Evolutionary conservation across 1,140 invertebrate species (phyloP).

Genomic region (Acromyrmex echinatior): DNA sequence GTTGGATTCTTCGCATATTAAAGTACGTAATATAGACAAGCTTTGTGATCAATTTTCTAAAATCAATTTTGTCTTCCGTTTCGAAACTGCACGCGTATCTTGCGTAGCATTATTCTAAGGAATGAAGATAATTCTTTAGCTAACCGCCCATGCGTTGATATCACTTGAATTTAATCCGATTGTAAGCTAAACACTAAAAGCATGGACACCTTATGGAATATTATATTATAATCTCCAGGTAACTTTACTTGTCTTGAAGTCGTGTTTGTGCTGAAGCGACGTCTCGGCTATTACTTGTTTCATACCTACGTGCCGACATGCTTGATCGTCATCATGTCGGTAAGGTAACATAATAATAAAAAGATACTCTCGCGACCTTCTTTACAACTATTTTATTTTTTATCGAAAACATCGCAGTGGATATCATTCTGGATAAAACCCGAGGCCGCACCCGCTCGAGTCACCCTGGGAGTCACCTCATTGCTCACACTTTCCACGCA

Average conservation of each 20-base stretch:
- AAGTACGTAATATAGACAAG: not conserved
- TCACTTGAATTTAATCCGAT: slow-evolving; percentile 10
- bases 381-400: slow-evolving; percentile 10
- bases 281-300: slow-evolving; percentile 95
- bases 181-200: not conserved
- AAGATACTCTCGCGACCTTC: not conserved
- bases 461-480: slow-evolving; percentile 96
- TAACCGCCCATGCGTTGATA: slow-evolving; percentile 20
- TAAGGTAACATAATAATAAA: slow-evolving; percentile 72
- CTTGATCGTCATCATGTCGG: slow-evolving; percentile 95
- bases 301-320: slow-evolving; percentile 96
- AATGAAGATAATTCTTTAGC: not conserved
- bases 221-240: slow-evolving; percentile 85
- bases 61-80: not conserved
- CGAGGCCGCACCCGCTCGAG: slow-evolving; percentile 94
- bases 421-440: slow-evolving; percentile 98
- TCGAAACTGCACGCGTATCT: not conserved
- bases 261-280: slow-evolving; percentile 93
- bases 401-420: slow-evolving; percentile 88
- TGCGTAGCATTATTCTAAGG: not conserved
- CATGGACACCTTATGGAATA: not conserved
- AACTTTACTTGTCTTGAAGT: slow-evolving; percentile 96
- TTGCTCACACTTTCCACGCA: slow-evolving; percentile 96
- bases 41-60: not conserved
- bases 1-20: not conserved